phyloP scores from a whole-genome alignment of 2,888 invertebrate species.

The Morpho deidamia region DNA sequence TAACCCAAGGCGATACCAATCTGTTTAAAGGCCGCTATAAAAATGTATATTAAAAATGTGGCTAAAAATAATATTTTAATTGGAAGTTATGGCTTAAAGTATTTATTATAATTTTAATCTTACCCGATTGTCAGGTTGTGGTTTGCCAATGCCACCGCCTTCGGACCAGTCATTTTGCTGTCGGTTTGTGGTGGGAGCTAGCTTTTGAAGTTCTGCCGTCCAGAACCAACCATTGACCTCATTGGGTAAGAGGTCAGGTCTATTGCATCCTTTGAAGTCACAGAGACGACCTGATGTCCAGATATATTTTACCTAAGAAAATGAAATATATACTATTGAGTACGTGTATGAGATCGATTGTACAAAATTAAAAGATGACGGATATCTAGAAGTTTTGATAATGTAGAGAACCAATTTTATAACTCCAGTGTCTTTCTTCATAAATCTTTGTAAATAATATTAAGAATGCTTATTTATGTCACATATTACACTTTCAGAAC shows the following conservation, averaged over 20 bases:
- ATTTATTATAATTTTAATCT: slow-evolving; percentile 12
- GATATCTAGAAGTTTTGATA: neutral
- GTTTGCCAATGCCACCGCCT: slow-evolving; percentile 89
- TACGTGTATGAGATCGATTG: neutral
- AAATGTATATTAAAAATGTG: too few species aligned
- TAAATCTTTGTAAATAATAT: too few species aligned
- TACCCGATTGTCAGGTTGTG: slow-evolving; percentile 91
- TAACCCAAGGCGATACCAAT: too few species aligned
- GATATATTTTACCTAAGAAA: slow-evolving; percentile 87
- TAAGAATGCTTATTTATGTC: too few species aligned
- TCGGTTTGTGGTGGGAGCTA: slow-evolving; percentile 89
- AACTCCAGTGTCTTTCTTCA: neutral
- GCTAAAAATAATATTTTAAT: slow-evolving; percentile 39
- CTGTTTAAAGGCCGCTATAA: too few species aligned
- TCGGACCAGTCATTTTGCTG: slow-evolving; percentile 93
- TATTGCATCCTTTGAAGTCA: slow-evolving; percentile 93
- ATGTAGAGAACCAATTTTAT: neutral
- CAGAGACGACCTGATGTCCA: slow-evolving; percentile 95
- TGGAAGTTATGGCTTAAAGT: neutral
- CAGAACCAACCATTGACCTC: slow-evolving; percentile 94
- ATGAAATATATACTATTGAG: neutral
- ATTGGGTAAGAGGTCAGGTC: slow-evolving; percentile 89
- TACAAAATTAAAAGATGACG: neutral
- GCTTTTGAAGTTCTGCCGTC: slow-evolving; percentile 91
- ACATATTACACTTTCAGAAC: too few species aligned